phyloP scores from a whole-genome alignment of 2,797 vertebrate genomes.

The Choloepus didactylus region DNA sequence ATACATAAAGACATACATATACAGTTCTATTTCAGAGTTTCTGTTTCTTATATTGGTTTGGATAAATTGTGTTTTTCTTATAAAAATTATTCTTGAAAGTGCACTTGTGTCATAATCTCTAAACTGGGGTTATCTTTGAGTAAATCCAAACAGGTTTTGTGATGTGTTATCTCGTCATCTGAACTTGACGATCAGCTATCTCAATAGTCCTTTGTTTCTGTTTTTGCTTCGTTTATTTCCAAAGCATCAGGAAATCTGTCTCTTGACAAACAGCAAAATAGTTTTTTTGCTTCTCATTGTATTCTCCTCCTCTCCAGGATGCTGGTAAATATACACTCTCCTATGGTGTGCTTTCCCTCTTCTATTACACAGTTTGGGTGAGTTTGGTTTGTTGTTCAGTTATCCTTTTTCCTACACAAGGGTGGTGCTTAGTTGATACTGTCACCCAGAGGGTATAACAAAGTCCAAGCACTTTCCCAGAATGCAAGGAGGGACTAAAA shows the following conservation, averaged over 20 bases:
- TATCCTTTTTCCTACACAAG: not conserved
- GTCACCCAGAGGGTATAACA: not conserved
- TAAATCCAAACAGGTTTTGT: not conserved
- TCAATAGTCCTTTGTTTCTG: not conserved
- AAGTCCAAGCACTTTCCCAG: not conserved
- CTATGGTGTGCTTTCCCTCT: not conserved
- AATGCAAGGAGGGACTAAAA: conserved; percentile 3
- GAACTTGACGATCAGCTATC: conserved; percentile 5
- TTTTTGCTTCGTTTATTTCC: not conserved
- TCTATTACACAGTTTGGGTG: not conserved
- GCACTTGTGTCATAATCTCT: not conserved
- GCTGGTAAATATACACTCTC: not conserved
- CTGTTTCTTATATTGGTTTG: not conserved
- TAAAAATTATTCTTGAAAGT: conserved; percentile 30
- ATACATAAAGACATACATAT: not conserved
- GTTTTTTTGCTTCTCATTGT: not conserved
- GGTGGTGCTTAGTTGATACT: not conserved
- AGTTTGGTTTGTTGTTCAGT: not conserved
- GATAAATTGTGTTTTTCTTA: conserved; percentile 3
- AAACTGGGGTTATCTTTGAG: not conserved
- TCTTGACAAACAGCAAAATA: conserved; percentile 13
- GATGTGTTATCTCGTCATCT: not conserved
- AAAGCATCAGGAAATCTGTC: not conserved
- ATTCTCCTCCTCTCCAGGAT: not conserved
- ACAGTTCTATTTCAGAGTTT: not conserved